Base-by-base conservation (phyloP, 1,140 invertebrate species). In the Phenacoccus solenopsis region DNA sequence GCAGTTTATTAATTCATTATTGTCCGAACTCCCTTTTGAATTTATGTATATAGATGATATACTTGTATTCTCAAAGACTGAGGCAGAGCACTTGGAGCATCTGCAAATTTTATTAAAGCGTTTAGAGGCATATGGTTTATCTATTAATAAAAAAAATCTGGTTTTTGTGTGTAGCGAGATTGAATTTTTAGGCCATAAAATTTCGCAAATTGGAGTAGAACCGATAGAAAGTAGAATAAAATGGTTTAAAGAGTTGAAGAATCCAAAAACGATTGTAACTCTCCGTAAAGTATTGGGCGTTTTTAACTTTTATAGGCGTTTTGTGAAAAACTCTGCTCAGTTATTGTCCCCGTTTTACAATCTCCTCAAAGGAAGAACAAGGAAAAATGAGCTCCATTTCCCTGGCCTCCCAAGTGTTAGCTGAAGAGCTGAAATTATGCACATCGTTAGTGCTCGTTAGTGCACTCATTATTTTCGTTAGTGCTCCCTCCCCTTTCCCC, bases 1-100 rank as follows among this genome's bases (percentile, higher is more conserved):
- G 71, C 68, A 77, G 21, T 59, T 27, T 70, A 59, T 59, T 16
- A 59, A 68, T 24, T 7, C 4, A 4, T 10, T 28, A 4, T 27
- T 32, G 5, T 5, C 30, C 5, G 30, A 13, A 7, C 13, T 68
- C 4, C 5, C 9, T 9, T 5, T 4, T 16, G 67, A 10, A 24
- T 68, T 28, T 68, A 16, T 68, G 5, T 68, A 68, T 20, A 16
- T 68, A 20, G 67, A 68, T 68, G 67, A 68, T 68, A 28, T 68
- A 5, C 22, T 68, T 25, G 22, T 68, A 7, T 68, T 28, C 20
- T 25, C 67, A 24, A 28, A 68, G n/a, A 28, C n/a, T 32, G 7
- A 9, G 20, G 67, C 5, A 7, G 67, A 68, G 30, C 67, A 68
- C 20, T 32, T 9, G 28, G n/a, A 5, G 5, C 22, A 25, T 25